Evolutionary conservation across 30 jellyfish, hydroid and myxozoan genomes (phyloP), one percentile per base, ranked within the genome.

Genomic region (Morbakka virulenta): DNA sequence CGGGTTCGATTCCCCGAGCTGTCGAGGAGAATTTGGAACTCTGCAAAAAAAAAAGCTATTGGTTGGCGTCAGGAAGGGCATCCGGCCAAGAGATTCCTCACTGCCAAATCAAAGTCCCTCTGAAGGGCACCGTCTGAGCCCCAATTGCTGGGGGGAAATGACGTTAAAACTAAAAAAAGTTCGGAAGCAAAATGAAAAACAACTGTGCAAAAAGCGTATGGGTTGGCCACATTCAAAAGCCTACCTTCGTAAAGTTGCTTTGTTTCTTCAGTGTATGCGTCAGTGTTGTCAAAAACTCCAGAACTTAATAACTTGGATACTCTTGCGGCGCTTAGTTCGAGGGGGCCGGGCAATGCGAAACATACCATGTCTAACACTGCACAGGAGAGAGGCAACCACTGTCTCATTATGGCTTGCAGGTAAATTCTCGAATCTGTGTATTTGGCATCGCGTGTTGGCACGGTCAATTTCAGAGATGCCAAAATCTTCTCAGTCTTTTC

Each of bases 331-430:
- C 87, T 50, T n/a, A 93, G 77, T 6, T 69, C 86, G n/a, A 86
- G 85, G n/a, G 99, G 99, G 50, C 94, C 79, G 9, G 99, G 99
- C 66, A 86, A 83, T 28, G 64, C 47, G 9, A 28, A 22, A 20
- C 96, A 76, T 28, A 93, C 99, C 96, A 86, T 82, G 26, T 76
- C 82, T 32, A 93, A 80, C 66, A 93, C 66, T 11, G 99, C 78
- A 11, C 72, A 82, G 13, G 99, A 93, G 17, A 93, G 89, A 52
- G 99, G 99, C 77, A 93, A 82, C 99, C 99, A 93, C 79, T 93
- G 99, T 41, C 96, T 89, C 20, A 81, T 62, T 30, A 93, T 84
- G 48, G 99, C 97, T 50, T 81, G 95, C 3, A 93, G 87, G 76
- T 85, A 65, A 11, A 72, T n/a, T 62, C 70, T 72, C 0, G 95